Evolutionary conservation across 2,888 invertebrate species (phyloP), one percentile per base, ranked within the genome.

Genomic region (Lobophora halterata): DNA sequence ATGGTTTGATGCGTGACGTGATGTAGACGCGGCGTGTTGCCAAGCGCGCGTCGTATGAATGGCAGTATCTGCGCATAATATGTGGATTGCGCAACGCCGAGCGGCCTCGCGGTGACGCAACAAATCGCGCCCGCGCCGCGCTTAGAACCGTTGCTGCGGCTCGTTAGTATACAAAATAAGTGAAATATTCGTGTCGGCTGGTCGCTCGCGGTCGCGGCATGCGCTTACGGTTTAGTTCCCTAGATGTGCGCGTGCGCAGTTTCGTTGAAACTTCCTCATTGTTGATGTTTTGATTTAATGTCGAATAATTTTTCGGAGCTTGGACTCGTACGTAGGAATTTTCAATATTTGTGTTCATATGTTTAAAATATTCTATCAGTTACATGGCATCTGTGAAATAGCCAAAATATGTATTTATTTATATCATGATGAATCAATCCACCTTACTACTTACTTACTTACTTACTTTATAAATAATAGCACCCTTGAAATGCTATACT

Each of bases 81-180:
- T n/a, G 79, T 68, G 61, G 65, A 60, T 74, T 73, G 67, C 72
- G 74, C 70, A 73, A 74, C 62, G 20, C 35, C 13, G 49, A 44
- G 50, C 49, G 50, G 36, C 41, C 41, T 41, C 41, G 38, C 60
- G 66, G 68, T 85, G 82, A 82, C 83, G 85, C 72, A 83, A 83
- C 26, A 67, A 66, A 71, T 67, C 76, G 75, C 60, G 62, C 52
- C 54, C 58, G 64, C 65, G 64, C 60, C 42, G 33, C 49, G 49
- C 26, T 37, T 38, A 42, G 34, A 49, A 41, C 46, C 45, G 50
- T 49, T 50, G 47, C 33, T 75, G 74, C 75, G 37, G 42, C 77
- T 73, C 70, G 74, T 80, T 79, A 72, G 76, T 79, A 83, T 82
- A 81, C 81, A 79, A 79, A 81, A 74, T 79, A 74, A 73, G 74